Conservation (phyloP, 2,797 vertebrate genomes). For the Sebastes nivosus region DNA sequence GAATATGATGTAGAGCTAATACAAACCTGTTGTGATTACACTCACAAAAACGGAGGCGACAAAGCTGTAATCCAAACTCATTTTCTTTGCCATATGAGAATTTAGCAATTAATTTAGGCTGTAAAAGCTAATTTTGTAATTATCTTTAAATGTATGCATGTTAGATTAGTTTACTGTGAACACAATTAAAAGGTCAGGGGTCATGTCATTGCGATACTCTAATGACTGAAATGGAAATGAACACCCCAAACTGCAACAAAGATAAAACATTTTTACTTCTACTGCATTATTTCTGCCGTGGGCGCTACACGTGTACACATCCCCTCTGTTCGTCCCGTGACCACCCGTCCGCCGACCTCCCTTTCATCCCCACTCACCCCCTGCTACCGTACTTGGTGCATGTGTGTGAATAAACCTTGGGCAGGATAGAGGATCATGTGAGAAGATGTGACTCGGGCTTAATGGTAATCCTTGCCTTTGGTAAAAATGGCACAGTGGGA, state of each 20-base stretch:
- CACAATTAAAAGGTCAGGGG: not conserved
- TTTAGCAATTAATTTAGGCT: not conserved
- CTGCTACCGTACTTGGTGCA: not conserved
- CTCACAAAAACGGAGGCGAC: not conserved
- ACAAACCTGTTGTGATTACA: not conserved
- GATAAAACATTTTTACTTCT: not conserved
- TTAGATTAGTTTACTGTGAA: not conserved
- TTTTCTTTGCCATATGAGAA: not conserved
- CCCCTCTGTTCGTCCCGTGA: slow-evolving; percentile 53
- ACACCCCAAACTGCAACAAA: not conserved
- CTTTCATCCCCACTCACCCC: slow-evolving; percentile 7
- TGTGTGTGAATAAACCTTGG: slow-evolving; percentile 61
- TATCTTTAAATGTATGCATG: not conserved
- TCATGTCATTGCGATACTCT: not conserved
- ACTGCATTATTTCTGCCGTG: not conserved
- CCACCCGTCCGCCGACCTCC: slow-evolving; percentile 34
- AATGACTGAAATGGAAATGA: not conserved
- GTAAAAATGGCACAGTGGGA: slow-evolving; percentile 75
- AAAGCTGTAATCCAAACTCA: not conserved
- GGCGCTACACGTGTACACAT: slow-evolving; percentile 4
- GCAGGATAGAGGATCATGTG: slow-evolving; percentile 76
- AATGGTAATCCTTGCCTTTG: slow-evolving; percentile 80
- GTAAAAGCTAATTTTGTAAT: not conserved
- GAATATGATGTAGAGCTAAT: not conserved
- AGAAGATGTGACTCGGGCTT: slow-evolving; percentile 81